Evolutionary conservation across 92 coral and sea anemone genomes (phyloP), one percentile per base, ranked within the genome.

Genomic region (Zoanthus sansibaricus): DNA sequence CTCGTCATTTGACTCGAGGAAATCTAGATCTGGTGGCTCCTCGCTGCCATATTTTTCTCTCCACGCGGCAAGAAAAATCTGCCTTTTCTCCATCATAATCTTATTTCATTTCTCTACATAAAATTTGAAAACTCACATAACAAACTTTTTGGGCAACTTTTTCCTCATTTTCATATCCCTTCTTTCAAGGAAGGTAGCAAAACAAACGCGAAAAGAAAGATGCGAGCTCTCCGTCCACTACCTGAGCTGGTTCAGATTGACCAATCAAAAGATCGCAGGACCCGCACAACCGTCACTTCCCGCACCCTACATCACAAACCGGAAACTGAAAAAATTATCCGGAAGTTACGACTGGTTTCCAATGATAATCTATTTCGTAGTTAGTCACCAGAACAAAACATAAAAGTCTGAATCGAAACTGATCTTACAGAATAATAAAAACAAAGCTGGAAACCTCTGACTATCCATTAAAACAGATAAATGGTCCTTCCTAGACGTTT

Each of bases 11-110:
- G 79, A 70, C 21, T 71, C 88, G 93, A 85, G 88, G 88, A 89
- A 14, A 87, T 84, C 54, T 86, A 75, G 73, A 44, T 89, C 90
- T 31, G 96, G 98, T 17, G 91, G 94, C 31, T 94, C 92, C 59
- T 51, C 89, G 72, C 83, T 88, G 1, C 86, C 93, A 82, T 70
- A 89, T 15, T 86, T 68, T 52, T 86, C 84, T 56, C 82, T 89
- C 98, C 98, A 95, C 15, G 93, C 87, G 25, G 88, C 82, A 47
- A 86, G 73, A 73, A 95, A 95, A 45, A 88, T 90, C 76, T 92
- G 89, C 68, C 71, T 87, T 46, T 80, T 79, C 82, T 93, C 98
- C 94, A 91, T 89, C 37, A 90, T 83, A 75, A n/a, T 66, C 75
- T 82, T 79, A 78, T 37, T 67, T 66, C 85, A 25, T 66, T 68